Evolutionary conservation across 2,113 vertebrate genomes (phyloP).

Genomic region (Sprattus sprattus): DNA sequence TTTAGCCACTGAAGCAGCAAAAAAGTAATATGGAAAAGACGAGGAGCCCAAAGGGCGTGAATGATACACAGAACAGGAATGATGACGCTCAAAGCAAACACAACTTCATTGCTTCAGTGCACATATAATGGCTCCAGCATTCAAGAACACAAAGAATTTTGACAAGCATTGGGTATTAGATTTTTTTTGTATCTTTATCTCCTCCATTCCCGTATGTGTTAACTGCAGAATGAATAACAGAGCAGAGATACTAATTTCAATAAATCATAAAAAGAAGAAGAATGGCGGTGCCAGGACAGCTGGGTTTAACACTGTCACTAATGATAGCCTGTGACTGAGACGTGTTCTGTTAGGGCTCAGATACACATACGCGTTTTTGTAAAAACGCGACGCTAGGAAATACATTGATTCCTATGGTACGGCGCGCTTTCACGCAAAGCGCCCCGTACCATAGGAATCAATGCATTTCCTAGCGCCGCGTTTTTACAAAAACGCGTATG

Average conservation of each 20-base stretch:
- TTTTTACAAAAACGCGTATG: too few species aligned
- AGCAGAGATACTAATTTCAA: background rate
- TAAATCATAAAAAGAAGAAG: background rate
- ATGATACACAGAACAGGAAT: background rate
- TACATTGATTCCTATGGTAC: too few species aligned
- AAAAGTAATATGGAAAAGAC: background rate
- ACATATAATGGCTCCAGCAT: background rate
- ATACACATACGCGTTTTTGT: too few species aligned
- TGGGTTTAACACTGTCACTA: background rate
- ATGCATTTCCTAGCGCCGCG: too few species aligned
- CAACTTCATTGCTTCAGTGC: background rate
- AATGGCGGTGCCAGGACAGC: background rate
- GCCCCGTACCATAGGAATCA: too few species aligned
- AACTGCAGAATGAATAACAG: background rate
- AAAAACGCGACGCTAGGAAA: too few species aligned
- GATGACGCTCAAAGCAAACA: background rate
- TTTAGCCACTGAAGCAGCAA: background rate
- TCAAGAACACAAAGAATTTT: background rate
- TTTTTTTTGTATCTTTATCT: background rate
- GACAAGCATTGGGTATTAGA: background rate
- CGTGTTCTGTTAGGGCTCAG: background rate
- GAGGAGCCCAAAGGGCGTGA: background rate
- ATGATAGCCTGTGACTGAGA: background rate
- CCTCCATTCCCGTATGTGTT: background rate
- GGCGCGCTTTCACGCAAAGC: too few species aligned